Evolutionary conservation across 2,113 vertebrate species (phyloP), one percentile per base, ranked within the genome.

Genomic region (Merops nubicus): DNA sequence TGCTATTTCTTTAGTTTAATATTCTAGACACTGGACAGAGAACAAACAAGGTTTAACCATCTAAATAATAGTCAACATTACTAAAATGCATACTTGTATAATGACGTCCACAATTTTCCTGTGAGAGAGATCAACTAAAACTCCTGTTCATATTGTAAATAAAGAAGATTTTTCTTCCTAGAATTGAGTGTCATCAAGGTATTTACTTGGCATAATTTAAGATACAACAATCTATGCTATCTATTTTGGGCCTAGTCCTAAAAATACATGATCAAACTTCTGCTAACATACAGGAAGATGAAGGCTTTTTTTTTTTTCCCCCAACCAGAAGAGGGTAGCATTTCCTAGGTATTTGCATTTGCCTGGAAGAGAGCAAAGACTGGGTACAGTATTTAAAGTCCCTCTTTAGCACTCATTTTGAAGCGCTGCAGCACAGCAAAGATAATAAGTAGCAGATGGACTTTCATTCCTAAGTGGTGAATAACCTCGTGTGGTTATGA

Each of bases 371-470:
- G 67, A 87, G 88, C 51, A 87, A 77, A 88, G 88, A 53, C 40
- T 59, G 68, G 79, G 85, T 72, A 78, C 15, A 80, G 81, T 84
- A 79, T 42, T 95, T 91, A 51, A 72, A 85, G 45, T 60, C 67
- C 88, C 87, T 96, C 93, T 62, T 79, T 95, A 92, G 57, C 78
- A 65, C 67, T 95, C 85, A 45, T 53, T 94, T 75, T 97, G 88
- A 93, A 93, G 63, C 14, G 65, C 94, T 93, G 82, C 67, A 94
- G 84, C 70, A 70, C 48, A 89, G 96, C 88, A 76, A 80, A 93
- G 91, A 97, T 97, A 97, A 97, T 97, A 97, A 94, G 92, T 96
- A 97, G 91, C 97, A 97, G 96, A 97, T 97, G 97, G 95, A 89
- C 95, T 90, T 94, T 97, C 97, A 97, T 97, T 97, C 97, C 97